These are phyloP conservation scores for Anoplius nigerrimus DNA, from an alignment of 2,888 invertebrate genomes.

Conservation along the genomic window DNA sequence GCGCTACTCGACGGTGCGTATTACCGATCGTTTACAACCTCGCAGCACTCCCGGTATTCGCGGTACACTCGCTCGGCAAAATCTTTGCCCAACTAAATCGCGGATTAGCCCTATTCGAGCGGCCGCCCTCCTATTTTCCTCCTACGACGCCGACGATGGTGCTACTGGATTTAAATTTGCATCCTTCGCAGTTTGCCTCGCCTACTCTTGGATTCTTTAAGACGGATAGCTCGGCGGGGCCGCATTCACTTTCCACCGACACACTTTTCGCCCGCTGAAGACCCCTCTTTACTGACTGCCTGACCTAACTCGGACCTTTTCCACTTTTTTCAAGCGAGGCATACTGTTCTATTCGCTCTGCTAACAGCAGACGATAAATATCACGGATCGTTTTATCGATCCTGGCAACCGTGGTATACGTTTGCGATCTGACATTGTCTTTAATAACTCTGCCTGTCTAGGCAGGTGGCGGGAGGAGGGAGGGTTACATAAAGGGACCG, in stretches of 20 bases:
- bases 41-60: slow-evolving; percentile 1
- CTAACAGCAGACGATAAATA: too few species aligned
- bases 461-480: too few species aligned
- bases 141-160: not conserved
- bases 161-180: slow-evolving; percentile 11
- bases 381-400: too few species aligned
- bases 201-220: too few species aligned
- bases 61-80: slow-evolving; percentile 11
- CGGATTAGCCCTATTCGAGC: slow-evolving; percentile 7
- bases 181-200: not conserved
- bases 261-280: not conserved
- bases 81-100: slow-evolving; percentile 14
- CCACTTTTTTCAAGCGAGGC: not conserved
- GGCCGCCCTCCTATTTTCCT: not conserved
- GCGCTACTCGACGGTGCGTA: not conserved
- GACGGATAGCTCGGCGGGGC: not conserved
- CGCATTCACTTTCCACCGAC: not conserved
- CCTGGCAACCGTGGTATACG: too few species aligned
- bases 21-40: slow-evolving; percentile 25
- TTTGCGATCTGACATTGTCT: too few species aligned
- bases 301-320: too few species aligned
- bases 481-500: too few species aligned
- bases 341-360: too few species aligned
- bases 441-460: too few species aligned
- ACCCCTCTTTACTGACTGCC: too few species aligned